Conservation (phyloP, 2,797 vertebrate genomes). For the Lepidocolaptes lacrymiger region DNA sequence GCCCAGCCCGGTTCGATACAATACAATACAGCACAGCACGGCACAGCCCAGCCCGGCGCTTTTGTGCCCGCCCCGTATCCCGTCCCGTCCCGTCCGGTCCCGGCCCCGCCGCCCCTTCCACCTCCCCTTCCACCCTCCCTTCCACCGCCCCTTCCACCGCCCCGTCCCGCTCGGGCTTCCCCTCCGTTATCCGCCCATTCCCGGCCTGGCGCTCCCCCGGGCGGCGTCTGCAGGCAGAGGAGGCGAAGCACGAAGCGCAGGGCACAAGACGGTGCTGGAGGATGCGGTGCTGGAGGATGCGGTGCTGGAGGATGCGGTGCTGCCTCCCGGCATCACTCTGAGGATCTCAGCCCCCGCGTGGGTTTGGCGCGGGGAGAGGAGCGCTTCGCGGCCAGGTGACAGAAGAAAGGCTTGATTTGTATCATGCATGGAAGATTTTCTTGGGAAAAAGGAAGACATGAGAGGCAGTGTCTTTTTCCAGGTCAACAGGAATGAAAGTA, state of each 20-base stretch:
- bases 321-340: fast-evolving
- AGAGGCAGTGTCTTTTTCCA: neutral
- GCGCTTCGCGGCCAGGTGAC: fast-evolving
- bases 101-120: no score
- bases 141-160: neutral
- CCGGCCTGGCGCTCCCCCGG: neutral
- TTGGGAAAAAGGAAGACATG: neutral
- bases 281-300: neutral
- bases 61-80: neutral
- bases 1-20: neutral
- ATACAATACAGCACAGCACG: neutral
- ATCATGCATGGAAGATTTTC: fast-evolving
- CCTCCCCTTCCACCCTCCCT: no score
- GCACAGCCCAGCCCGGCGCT: neutral
- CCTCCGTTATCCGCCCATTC: neutral
- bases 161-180: neutral
- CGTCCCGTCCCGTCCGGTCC: neutral
- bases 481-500: neutral
- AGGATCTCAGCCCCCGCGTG: neutral
- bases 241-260: neutral
- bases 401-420: neutral
- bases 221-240: neutral
- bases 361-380: neutral
- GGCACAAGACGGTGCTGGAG: neutral
- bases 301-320: fast-evolving